These are phyloP conservation scores for Siniperca chuatsi DNA, from an alignment of 2,113 vertebrate genomes.

Conservation along the genomic window DNA sequence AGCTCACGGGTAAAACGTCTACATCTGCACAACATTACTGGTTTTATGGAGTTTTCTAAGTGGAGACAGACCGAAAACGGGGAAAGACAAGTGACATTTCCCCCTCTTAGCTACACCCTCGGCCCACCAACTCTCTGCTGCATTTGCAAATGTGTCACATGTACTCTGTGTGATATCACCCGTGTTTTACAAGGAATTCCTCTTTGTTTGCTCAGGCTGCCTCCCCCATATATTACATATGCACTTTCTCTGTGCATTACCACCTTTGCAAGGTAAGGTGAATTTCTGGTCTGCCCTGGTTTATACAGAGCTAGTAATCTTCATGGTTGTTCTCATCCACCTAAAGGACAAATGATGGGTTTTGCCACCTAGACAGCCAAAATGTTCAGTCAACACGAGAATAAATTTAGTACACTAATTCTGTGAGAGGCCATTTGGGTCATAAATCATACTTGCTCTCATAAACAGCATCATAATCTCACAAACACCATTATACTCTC, in stretches of 20 bases:
- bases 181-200: conserved; percentile 28
- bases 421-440: neutral
- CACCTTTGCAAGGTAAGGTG: neutral
- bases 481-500: neutral
- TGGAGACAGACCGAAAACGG: conserved; percentile 60
- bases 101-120: conserved; percentile 42
- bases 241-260: neutral
- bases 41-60: conserved; percentile 72
- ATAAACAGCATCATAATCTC: no score
- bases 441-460: neutral
- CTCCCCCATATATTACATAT: neutral
- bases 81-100: conserved; percentile 65
- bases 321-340: neutral
- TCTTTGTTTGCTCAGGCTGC: conserved; percentile 26
- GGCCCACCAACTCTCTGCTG: conserved; percentile 60
- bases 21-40: conserved; percentile 79
- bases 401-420: neutral
- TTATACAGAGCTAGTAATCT: neutral
- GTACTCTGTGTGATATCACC: conserved; percentile 44
- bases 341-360: neutral
- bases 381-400: neutral
- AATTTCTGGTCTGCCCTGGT: neutral
- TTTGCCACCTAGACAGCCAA: neutral
- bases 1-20: conserved; percentile 61
- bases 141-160: conserved; percentile 42